phyloP scores from a whole-genome alignment of 2,113 vertebrate genomes.

The Saguinus imperator region DNA sequence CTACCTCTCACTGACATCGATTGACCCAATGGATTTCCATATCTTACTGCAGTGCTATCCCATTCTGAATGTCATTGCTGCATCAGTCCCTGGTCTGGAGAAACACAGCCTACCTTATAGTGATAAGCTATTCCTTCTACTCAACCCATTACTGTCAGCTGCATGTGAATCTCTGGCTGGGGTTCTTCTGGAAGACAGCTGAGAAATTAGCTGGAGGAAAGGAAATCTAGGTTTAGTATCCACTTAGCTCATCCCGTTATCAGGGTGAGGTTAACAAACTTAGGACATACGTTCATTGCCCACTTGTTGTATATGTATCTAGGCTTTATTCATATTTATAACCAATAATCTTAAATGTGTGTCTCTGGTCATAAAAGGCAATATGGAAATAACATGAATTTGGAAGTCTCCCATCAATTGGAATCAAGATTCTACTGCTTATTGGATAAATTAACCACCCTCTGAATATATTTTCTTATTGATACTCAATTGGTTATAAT shows the following conservation, averaged over 20 bases:
- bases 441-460: not conserved
- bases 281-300: not conserved
- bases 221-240: accelerated
- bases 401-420: not conserved
- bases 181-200: accelerated
- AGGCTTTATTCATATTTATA: not conserved
- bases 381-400: not conserved
- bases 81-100: not conserved
- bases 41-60: not conserved
- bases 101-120: not conserved
- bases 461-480: not conserved
- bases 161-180: no score
- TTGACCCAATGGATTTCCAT: not conserved
- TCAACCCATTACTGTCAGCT: not conserved
- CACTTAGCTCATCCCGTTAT: not conserved
- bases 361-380: not conserved
- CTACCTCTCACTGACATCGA: not conserved
- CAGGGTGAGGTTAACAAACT: not conserved
- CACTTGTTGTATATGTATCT: not conserved
- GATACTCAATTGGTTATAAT: not conserved
- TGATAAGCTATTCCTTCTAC: not conserved
- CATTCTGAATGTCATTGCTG: not conserved
- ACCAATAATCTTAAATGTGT: not conserved
- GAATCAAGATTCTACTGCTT: not conserved
- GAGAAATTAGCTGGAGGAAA: not conserved